These are phyloP conservation scores for Lasioglossum lativentre DNA, from an alignment of 2,888 invertebrate species.

Conservation along the genomic window DNA sequence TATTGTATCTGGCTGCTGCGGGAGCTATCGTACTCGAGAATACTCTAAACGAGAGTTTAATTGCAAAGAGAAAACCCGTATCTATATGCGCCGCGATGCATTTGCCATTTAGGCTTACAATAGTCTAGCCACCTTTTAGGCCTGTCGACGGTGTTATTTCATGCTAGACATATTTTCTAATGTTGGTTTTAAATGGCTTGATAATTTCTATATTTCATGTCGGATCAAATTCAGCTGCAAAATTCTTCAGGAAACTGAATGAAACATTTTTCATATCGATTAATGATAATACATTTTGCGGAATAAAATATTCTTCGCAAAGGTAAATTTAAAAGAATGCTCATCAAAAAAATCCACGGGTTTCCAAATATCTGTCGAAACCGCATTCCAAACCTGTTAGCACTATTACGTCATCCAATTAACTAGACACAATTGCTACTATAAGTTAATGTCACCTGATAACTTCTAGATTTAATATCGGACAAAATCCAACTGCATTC, in stretches of 20 bases:
- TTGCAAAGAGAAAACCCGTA: neutral
- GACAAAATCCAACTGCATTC: neutral
- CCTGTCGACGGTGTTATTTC: neutral
- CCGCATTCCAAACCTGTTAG: too few species aligned
- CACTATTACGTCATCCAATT: neutral
- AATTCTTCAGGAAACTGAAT: neutral
- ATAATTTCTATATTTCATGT: neutral
- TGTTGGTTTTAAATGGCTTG: neutral
- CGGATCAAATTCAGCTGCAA: neutral
- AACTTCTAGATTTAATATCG: neutral
- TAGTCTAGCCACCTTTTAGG: neutral
- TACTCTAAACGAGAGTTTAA: constrained; percentile 13
- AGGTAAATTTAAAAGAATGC: too few species aligned
- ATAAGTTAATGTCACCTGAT: neutral
- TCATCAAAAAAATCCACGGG: too few species aligned
- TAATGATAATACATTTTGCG: too few species aligned
- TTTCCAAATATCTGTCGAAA: too few species aligned
- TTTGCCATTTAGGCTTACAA: neutral
- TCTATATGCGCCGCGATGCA: neutral
- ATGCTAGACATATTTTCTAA: neutral
- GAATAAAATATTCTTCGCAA: too few species aligned
- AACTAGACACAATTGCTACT: neutral
- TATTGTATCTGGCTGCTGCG: constrained; percentile 1
- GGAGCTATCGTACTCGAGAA: neutral
- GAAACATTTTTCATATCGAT: too few species aligned